These are phyloP conservation scores for Rhynchophorus ferrugineus DNA, from an alignment of 1,140 invertebrate species.

Conservation along the genomic window DNA sequence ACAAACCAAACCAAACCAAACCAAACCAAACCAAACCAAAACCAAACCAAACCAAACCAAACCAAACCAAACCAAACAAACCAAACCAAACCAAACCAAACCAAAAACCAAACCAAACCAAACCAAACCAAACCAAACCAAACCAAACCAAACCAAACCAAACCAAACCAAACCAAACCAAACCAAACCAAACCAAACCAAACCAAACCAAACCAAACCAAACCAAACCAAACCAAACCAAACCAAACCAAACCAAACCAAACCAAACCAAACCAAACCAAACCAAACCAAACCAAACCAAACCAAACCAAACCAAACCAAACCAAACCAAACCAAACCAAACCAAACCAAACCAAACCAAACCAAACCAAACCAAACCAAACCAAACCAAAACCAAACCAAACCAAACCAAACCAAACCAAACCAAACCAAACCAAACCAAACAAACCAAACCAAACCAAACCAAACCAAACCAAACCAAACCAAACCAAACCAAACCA, in stretches of 20 bases:
- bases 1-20: not conserved
- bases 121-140: not conserved
- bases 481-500: not conserved
- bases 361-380: not conserved
- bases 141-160: constrained; percentile 7
- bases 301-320: constrained; percentile 1
- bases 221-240: constrained; percentile 8
- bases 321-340: constrained; percentile 1
- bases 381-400: no score
- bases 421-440: not conserved
- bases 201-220: constrained; percentile 7
- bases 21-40: not conserved
- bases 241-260: constrained; percentile 8
- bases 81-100: not conserved
- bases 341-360: constrained; percentile 1
- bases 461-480: not conserved
- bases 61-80: not conserved
- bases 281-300: not conserved
- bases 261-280: constrained; percentile 5
- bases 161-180: constrained; percentile 7
- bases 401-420: constrained; percentile 1
- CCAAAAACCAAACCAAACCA: no score
- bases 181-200: constrained; percentile 6
- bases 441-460: not conserved
- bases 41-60: no score